phyloP scores from a whole-genome alignment of 92 coral and sea anemone species.

The Epizoanthus rinbou region DNA sequence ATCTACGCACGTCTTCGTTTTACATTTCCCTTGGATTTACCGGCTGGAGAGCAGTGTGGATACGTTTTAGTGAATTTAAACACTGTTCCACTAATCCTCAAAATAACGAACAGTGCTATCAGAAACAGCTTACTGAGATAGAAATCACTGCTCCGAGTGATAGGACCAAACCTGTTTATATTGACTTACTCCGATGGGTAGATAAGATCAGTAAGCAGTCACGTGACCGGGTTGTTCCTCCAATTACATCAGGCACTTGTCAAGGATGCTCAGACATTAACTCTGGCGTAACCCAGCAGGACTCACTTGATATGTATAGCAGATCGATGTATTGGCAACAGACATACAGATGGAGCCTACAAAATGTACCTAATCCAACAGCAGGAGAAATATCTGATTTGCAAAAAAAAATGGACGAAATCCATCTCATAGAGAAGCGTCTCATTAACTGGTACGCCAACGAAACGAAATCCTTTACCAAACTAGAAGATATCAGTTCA shows the following conservation, averaged over 20 bases:
- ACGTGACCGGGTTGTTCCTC: slow-evolving; percentile 50
- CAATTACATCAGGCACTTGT: slow-evolving; percentile 16
- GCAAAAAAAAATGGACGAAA: neutral
- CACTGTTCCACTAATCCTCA: neutral
- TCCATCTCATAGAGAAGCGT: slow-evolving; percentile 6
- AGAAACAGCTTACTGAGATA: slow-evolving; percentile 18
- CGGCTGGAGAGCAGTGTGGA: slow-evolving; percentile 53
- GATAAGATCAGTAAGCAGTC: slow-evolving; percentile 19
- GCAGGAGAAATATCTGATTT: neutral
- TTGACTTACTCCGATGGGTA: slow-evolving; percentile 33
- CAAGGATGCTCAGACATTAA: neutral
- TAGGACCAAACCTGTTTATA: slow-evolving; percentile 33
- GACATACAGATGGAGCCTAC: slow-evolving; percentile 43
- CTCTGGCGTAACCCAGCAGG: neutral
- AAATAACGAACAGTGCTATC: neutral
- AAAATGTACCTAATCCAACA: neutral
- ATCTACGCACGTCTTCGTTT: neutral
- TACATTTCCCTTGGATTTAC: slow-evolving; percentile 33
- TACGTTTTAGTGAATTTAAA: slow-evolving; percentile 33
- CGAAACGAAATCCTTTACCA: neutral
- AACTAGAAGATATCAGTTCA: neutral
- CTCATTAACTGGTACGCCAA: slow-evolving; percentile 15
- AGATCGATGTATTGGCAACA: slow-evolving; percentile 37
- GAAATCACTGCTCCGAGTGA: slow-evolving; percentile 34
- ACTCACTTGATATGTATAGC: neutral